A percentile compares a stretch with the other conserved stretches of the same genome.
Evolutionary conservation across 2,888 invertebrate genomes (phyloP).

Genomic region (Eilema sororculum): DNA sequence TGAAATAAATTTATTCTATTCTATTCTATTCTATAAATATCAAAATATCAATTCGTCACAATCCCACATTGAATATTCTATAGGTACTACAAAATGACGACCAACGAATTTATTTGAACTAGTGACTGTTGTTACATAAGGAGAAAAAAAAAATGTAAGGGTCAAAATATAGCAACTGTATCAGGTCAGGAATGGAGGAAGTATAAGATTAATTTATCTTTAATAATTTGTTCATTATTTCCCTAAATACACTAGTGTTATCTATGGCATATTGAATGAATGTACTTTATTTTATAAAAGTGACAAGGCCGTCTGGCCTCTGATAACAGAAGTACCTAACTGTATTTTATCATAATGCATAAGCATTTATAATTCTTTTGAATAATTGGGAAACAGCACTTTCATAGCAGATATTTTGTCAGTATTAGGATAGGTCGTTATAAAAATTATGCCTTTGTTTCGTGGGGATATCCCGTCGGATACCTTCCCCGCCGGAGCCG

Average conservation of each 20-base stretch:
- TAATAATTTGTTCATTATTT: background rate
- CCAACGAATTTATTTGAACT: too few species aligned
- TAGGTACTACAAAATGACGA: too few species aligned
- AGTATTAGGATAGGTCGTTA: background rate
- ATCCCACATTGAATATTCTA: too few species aligned
- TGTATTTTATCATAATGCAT: constrained; percentile 7
- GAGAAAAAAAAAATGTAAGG: too few species aligned
- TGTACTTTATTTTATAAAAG: constrained; percentile 7
- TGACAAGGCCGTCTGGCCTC: background rate
- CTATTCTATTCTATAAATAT: too few species aligned
- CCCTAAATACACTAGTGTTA: constrained; percentile 4
- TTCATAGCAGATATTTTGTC: background rate
- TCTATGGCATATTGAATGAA: constrained; percentile 4
- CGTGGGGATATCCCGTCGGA: too few species aligned
- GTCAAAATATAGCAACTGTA: background rate
- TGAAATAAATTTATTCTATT: too few species aligned
- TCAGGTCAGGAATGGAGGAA: background rate
- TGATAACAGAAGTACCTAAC: constrained; percentile 5
- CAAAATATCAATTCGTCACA: too few species aligned
- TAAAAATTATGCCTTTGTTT: background rate
- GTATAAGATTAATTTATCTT: background rate
- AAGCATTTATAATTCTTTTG: background rate
- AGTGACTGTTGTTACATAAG: too few species aligned
- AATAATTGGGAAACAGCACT: background rate
- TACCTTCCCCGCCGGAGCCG: too few species aligned